Conservation (phyloP, 2,113 vertebrate species). For the Chaetura pelagica region DNA sequence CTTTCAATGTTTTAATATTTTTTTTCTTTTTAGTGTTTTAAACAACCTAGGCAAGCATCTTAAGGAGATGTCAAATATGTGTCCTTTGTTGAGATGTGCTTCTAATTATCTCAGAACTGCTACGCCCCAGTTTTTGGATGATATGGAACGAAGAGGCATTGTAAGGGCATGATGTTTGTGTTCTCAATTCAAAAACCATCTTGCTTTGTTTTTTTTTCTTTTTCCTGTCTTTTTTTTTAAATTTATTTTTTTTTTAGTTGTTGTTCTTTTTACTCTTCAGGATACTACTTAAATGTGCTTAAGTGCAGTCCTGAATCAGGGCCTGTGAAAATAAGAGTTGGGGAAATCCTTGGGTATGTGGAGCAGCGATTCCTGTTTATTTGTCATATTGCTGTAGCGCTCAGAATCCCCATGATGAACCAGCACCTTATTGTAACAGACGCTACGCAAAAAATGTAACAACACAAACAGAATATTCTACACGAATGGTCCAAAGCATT, state of each 20-base stretch:
- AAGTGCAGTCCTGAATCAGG: not conserved
- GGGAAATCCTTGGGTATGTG: not conserved
- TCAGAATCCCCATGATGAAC: not conserved
- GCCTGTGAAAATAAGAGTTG: slow-evolving; percentile 3
- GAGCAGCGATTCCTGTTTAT: not conserved
- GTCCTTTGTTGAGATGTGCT: slow-evolving; percentile 79
- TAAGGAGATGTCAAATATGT: slow-evolving; percentile 66
- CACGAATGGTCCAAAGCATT: not conserved
- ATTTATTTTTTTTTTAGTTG: not conserved
- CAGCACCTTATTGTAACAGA: not conserved
- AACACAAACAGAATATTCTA: not conserved
- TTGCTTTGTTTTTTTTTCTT: not conserved
- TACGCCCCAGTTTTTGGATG: slow-evolving; percentile 54
- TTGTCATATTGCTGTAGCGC: not conserved
- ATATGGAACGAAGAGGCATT: slow-evolving; percentile 53
- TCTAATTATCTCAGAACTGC: slow-evolving; percentile 75
- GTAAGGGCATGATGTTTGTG: not conserved
- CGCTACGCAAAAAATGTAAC: not conserved
- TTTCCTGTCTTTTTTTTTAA: not conserved
- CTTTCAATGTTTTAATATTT: slow-evolving; percentile 33
- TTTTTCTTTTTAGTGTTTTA: slow-evolving; percentile 66
- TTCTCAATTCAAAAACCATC: not conserved
- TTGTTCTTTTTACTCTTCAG: not conserved
- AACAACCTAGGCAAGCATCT: slow-evolving; percentile 63
- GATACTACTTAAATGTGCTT: not conserved